Evolutionary conservation across 2,888 invertebrate genomes (phyloP), one percentile per base, ranked within the genome.

Genomic region (Heliconius charithonia): DNA sequence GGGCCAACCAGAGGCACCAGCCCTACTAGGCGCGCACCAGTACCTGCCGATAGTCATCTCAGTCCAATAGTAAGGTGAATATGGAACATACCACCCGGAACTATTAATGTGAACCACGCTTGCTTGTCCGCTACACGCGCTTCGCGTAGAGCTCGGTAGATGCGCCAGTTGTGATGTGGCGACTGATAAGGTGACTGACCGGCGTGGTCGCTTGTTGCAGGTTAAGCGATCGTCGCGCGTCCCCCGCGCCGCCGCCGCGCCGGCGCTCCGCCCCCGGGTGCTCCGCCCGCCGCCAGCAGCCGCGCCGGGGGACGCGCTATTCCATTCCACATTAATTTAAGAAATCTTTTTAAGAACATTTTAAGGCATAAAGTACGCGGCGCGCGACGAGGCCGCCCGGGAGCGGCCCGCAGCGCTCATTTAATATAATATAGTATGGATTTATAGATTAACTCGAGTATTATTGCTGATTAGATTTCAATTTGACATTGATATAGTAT

Each of bases 1-100:
- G 97, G 89, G 96, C 97, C 90, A 97, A 97, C 95, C 97, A 97
- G 95, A 97, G 98, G 96, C 97, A 97, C 96, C 97, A 97, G 95
- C 98, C 98, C 92, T 98, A 98, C 95, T 97, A 97, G 91, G 85
- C 87, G 83, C 85, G 80, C 82, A 83, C 86, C 85, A 85, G 91
- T 92, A 92, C 93, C 93, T 92, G 93, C 91, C 92, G 88, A 91
- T 89, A 92, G 89, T 92, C 94, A 90, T 91, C 92, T 93, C 93
- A 93, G 90, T 93, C 91, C 93, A 92, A 92, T 92, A 92, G 91
- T 91, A 93, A 93, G 94, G 93, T 94, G 87, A 80, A 41, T 77
- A 75, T 65, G n/a, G 56, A n/a, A 56, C 22, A 56, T 56, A 56
- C 56, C 56, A 56, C 9, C 32, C 32, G 32, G 32, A 37, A 51